Conservation (phyloP, 1,140 invertebrate genomes). For the Metopolophium dirhodum region DNA sequence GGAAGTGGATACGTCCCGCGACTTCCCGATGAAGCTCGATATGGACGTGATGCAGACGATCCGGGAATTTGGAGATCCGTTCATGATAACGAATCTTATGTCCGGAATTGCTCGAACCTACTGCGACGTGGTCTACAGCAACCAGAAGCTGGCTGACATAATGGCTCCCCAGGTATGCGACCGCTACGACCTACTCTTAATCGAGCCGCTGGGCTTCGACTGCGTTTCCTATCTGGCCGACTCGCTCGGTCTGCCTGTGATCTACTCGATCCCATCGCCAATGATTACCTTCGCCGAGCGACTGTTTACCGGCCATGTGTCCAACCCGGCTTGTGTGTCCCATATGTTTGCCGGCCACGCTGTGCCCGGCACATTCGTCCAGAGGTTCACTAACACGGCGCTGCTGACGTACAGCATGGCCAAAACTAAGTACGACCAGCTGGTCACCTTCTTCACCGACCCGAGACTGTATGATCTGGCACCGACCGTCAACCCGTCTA, state of each 20-base stretch:
- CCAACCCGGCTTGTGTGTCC: background rate
- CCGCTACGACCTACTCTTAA: background rate
- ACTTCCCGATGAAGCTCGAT: no score
- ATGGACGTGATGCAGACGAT: no score
- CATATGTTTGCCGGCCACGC: background rate
- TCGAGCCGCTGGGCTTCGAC: background rate
- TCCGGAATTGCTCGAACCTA: background rate
- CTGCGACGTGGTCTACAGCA: background rate
- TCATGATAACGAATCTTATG: no score
- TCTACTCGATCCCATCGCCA: background rate
- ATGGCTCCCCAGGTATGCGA: no score
- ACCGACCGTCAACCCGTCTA: background rate
- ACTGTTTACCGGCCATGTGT: background rate
- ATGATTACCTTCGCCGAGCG: background rate
- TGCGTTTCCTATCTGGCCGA: background rate
- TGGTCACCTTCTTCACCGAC: no score
- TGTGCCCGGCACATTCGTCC: background rate
- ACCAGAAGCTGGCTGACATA: background rate
- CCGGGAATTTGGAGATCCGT: no score
- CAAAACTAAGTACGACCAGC: no score
- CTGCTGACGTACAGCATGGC: background rate
- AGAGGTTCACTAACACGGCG: background rate
- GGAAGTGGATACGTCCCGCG: background rate
- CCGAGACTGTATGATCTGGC: background rate
- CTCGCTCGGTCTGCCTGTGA: background rate